Conservation (phyloP, 2,888 invertebrate species). For the Helleia helle region DNA sequence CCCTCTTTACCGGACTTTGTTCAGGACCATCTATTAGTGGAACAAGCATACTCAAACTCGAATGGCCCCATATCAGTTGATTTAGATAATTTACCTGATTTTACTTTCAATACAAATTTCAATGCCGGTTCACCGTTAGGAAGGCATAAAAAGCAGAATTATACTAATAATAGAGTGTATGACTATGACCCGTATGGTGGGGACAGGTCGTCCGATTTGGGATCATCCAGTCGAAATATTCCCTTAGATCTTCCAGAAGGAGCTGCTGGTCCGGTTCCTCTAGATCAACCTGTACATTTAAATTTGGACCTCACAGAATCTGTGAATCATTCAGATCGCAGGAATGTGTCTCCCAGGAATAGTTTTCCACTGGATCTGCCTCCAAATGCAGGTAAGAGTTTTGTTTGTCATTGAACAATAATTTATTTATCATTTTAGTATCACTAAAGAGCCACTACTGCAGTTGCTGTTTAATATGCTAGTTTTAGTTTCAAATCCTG, state of each 20-base stretch:
- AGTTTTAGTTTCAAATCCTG: too few species aligned
- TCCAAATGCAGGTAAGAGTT: constrained; percentile 49
- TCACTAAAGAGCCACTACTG: too few species aligned
- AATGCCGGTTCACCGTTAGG: constrained; percentile 53
- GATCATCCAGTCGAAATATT: constrained; percentile 37
- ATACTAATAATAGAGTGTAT: constrained; percentile 45
- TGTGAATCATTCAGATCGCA: constrained; percentile 56
- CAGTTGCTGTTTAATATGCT: too few species aligned
- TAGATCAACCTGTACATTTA: constrained; percentile 53
- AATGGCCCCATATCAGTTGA: constrained; percentile 71
- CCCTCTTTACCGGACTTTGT: constrained; percentile 90
- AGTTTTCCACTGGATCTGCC: constrained; percentile 64
- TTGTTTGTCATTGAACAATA: too few species aligned
- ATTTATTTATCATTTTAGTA: too few species aligned
- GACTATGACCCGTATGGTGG: constrained; percentile 50
- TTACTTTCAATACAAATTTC: constrained; percentile 73
- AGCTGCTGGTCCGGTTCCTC: constrained; percentile 42
- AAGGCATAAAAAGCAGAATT: constrained; percentile 43
- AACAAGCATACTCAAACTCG: constrained; percentile 80
- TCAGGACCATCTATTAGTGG: constrained; percentile 89
- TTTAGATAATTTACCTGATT: constrained; percentile 79
- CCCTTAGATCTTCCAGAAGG: constrained; percentile 53
- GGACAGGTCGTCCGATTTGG: constrained; percentile 39
- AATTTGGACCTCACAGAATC: constrained; percentile 65
- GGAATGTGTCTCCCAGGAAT: constrained; percentile 55